Percentiles rank a stretch among this genome's conserved stretches.
Evolutionary conservation across 1,140 invertebrate genomes (phyloP).

Genomic region (Apis cerana): DNA sequence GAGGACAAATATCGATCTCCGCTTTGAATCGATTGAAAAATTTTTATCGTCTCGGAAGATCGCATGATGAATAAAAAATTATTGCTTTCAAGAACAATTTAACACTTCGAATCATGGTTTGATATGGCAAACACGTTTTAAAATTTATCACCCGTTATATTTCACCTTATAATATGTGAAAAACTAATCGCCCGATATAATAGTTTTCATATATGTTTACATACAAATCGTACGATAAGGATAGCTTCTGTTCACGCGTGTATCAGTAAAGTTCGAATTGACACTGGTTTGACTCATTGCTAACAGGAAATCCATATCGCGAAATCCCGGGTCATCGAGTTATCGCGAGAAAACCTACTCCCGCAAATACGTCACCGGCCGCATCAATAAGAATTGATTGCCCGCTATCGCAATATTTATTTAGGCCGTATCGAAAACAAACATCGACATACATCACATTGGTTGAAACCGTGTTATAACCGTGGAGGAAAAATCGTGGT

Average conservation of each 20-base stretch:
- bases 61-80: no score
- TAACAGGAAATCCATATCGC: neutral
- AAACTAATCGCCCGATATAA: neutral
- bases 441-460: neutral
- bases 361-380: constrained; percentile 1
- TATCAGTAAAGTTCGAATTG: neutral
- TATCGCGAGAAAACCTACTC: constrained; percentile 43
- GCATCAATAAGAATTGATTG: constrained; percentile 32
- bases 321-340: constrained; percentile 52
- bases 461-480: neutral
- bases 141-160: neutral
- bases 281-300: neutral
- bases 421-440: constrained; percentile 31
- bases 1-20: no score
- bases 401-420: constrained; percentile 10
- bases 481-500: neutral
- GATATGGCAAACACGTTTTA: no score
- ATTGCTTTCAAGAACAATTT: no score
- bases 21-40: no score
- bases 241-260: neutral
- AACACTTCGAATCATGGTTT: no score
- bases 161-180: neutral
- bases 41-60: no score
- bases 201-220: neutral
- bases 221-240: neutral